Evolutionary conservation across 2,113 vertebrate species (phyloP).

Genomic region (Sapayoa aenigma): DNA sequence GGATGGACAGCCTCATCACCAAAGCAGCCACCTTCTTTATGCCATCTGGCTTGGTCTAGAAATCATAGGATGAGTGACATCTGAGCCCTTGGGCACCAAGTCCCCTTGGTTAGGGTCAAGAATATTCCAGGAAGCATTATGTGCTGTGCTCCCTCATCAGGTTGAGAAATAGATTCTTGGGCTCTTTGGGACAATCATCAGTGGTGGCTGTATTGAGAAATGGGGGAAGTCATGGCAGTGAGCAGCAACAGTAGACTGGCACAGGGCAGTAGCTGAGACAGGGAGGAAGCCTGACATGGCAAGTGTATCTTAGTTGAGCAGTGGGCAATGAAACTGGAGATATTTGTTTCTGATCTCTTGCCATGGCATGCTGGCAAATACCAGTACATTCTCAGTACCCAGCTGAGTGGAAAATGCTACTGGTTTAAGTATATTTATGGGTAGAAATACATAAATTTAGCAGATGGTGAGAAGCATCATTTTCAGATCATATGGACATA

Average conservation of each 20-base stretch:
- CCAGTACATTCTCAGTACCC: not conserved
- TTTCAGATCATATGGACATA: not conserved
- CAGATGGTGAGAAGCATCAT: not conserved
- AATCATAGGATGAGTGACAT: not conserved
- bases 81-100: not conserved
- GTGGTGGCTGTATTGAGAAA: not conserved
- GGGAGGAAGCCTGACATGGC: not conserved
- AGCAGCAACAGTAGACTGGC: not conserved
- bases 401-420: not conserved
- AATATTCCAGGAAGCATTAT: fast-evolving
- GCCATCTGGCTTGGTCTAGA: not conserved
- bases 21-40: fast-evolving
- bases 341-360: not conserved
- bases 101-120: not conserved
- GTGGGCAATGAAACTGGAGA: not conserved
- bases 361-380: not conserved
- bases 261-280: not conserved
- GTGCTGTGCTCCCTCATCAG: not conserved
- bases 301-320: not conserved
- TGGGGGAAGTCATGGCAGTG: not conserved
- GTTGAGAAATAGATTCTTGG: not conserved
- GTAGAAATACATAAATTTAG: not conserved
- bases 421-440: not conserved
- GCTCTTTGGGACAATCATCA: not conserved
- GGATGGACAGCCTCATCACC: not conserved